A percentile compares a stretch with the other conserved stretches of the same genome.
These are phyloP conservation scores for Sciaenops ocellatus DNA, from an alignment of 2,797 vertebrate species.

Conservation along the genomic window DNA sequence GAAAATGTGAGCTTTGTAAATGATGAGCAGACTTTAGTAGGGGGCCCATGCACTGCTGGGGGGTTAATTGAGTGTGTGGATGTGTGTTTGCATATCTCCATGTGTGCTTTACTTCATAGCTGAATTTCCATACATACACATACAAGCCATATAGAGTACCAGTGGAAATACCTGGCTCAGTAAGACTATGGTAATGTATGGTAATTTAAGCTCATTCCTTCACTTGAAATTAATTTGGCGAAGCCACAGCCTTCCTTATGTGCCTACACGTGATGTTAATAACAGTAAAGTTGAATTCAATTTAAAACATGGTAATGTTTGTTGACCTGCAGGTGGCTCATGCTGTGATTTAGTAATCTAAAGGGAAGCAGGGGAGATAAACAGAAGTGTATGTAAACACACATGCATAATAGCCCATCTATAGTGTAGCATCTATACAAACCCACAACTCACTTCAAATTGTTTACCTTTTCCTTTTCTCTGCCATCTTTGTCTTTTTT, in stretches of 20 bases:
- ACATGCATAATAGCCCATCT: constrained; percentile 18
- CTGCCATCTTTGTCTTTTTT: constrained; percentile 23
- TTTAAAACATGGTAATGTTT: constrained; percentile 63
- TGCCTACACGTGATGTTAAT: too few relatives aligned
- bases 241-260: too few relatives aligned
- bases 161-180: constrained; percentile 43
- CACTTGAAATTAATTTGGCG: constrained; percentile 11
- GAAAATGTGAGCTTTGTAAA: constrained; percentile 59
- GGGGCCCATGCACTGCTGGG: constrained; percentile 32
- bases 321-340: constrained; percentile 63
- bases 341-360: constrained; percentile 58
- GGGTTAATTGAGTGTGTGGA: constrained; percentile 62
- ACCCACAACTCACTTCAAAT: constrained; percentile 18
- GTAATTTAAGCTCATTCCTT: constrained; percentile 56
- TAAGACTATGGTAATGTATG: constrained; percentile 66
- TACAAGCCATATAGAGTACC: constrained; percentile 17
- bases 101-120: constrained; percentile 21
- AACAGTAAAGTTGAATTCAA: constrained; percentile 23
- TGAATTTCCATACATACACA: constrained; percentile 60
- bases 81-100: constrained; percentile 59
- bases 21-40: constrained; percentile 52
- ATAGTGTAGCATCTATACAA: constrained; percentile 7
- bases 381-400: constrained; percentile 25
- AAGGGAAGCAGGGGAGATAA: constrained; percentile 45
- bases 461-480: constrained; percentile 29